Conservation (phyloP, 2,888 invertebrate species). For the Tetropium fuscum region DNA sequence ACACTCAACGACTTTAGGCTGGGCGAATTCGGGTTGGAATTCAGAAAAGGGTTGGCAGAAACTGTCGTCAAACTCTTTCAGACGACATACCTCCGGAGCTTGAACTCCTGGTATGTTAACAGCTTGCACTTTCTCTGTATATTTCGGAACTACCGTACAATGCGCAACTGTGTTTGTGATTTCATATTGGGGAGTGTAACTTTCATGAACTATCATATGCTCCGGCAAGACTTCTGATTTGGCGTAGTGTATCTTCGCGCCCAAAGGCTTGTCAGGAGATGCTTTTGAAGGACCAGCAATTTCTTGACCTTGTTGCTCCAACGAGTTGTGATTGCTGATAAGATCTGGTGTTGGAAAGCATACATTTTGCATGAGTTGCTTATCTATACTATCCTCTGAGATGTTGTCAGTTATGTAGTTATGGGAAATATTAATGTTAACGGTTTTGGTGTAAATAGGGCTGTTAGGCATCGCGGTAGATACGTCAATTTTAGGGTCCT, state of each 20-base stretch:
- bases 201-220: slow-evolving; percentile 28
- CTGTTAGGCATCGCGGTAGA: slow-evolving; percentile 46
- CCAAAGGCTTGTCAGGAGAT: neutral
- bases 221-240: slow-evolving; percentile 31
- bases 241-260: slow-evolving; percentile 33
- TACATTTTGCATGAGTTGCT: slow-evolving; percentile 56
- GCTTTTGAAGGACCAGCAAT: neutral
- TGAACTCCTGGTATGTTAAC: slow-evolving; percentile 50
- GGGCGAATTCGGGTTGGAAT: slow-evolving; percentile 38
- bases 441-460: slow-evolving; percentile 66
- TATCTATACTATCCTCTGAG: slow-evolving; percentile 69
- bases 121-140: slow-evolving; percentile 27
- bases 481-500: slow-evolving; percentile 35
- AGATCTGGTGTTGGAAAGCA: slow-evolving; percentile 70
- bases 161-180: slow-evolving; percentile 21
- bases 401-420: slow-evolving; percentile 66
- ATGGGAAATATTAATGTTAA: slow-evolving; percentile 73
- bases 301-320: slow-evolving; percentile 56
- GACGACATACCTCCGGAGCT: slow-evolving; percentile 51
- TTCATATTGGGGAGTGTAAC: slow-evolving; percentile 22
- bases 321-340: slow-evolving; percentile 70
- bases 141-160: slow-evolving; percentile 33
- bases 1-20: slow-evolving; percentile 33
- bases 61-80: slow-evolving; percentile 38
- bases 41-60: slow-evolving; percentile 45